Base-by-base conservation (phyloP, 2,797 vertebrate genomes). In the Lacerta viridis region DNA sequence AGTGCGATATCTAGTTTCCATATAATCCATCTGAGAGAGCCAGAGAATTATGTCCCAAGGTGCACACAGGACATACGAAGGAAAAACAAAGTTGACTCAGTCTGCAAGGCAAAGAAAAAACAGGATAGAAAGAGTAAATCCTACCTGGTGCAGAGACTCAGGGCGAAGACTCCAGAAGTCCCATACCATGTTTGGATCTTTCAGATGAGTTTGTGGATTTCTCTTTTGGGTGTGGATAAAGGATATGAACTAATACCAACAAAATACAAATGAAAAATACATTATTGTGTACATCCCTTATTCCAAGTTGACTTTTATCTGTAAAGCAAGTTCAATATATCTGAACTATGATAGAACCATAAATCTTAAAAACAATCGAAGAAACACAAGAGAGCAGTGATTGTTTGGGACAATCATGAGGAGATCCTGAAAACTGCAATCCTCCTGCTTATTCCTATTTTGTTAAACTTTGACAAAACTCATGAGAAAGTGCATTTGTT, bases 141-240 rank as follows among this genome's bases (percentile, higher is more conserved):
- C 39, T 90, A 99, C 99, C 97, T 99, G 99, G 95, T 99, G 99
- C 91, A 99, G 95, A 88, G 96, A 97, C 93, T 99, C 99, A 0
- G 99, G 98, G 9, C 98, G 97, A 91, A 99, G 97, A 83, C 98
- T 98, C 98, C 98, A 98, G 96, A 99, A 99, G 94, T 99, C 99
- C 99, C 99, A 99, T 89, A 98, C 94, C 99, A 99, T 99, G 94
- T 99, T 98, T 0, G 99, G 97, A 92, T 99, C 99, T 94, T 98
- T 99, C 96, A 99, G 94, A 90, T 99, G 98, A 50, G 99, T 99
- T 83, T 99, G 99, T 81, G 99, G 99, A 90, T 99, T 99, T 89
- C 99, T 98, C 97, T 99, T 99, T 92, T 99, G 99, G 64, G 98
- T 97, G 93, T 99, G 99, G 94, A 99, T 91, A 95, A 99, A 99